These are phyloP conservation scores for Aphodius granarius DNA, from an alignment of 2,888 invertebrate species.

Conservation along the genomic window DNA sequence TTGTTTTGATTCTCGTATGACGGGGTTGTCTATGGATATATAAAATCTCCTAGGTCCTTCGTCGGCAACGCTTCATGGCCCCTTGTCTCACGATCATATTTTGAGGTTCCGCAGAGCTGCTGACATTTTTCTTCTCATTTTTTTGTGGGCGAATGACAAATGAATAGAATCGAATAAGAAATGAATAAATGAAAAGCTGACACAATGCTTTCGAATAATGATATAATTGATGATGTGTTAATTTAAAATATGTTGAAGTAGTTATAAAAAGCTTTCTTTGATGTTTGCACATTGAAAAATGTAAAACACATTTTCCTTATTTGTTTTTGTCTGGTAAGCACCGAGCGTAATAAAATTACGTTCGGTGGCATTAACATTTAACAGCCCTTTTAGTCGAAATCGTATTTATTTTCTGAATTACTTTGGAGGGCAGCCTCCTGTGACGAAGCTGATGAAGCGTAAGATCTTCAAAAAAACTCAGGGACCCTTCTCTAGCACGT, in stretches of 20 bases:
- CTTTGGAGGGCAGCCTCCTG: background rate
- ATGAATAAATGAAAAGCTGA: no score
- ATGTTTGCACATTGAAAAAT: no score
- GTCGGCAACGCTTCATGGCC: background rate
- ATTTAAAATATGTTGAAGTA: no score
- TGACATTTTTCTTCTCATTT: background rate
- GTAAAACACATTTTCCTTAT: no score
- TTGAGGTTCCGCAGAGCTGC: background rate
- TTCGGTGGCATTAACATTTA: background rate
- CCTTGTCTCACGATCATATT: background rate
- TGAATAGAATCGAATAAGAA: no score
- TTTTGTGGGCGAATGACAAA: no score
- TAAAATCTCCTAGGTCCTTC: background rate
- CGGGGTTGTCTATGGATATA: background rate
- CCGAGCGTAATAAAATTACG: background rate
- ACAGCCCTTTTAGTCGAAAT: background rate
- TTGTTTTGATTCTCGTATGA: background rate
- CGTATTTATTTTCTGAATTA: background rate
- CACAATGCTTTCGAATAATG: no score
- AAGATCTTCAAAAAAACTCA: background rate
- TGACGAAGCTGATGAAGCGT: background rate
- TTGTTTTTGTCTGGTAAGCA: no score
- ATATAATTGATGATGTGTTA: no score
- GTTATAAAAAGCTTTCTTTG: no score
- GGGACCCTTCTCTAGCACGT: background rate